Evolutionary conservation across 2,888 invertebrate genomes (phyloP).

Genomic region (Andrena flavipes): DNA sequence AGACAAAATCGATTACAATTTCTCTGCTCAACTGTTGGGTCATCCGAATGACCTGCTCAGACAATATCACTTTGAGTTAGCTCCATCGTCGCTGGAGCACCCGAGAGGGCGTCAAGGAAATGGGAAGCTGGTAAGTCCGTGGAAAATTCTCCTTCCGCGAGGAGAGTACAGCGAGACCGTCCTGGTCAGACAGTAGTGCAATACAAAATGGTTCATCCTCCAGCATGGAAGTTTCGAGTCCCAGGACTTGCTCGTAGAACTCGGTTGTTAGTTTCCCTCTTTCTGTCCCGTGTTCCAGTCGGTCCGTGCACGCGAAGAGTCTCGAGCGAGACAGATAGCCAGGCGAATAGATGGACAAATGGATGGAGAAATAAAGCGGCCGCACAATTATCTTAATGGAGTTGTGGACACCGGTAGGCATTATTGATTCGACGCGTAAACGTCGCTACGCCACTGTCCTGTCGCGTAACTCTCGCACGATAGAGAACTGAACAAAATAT

Average conservation of each 20-base stretch:
- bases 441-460: conserved; percentile 28
- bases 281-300: conserved; percentile 14
- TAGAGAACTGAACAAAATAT: not conserved
- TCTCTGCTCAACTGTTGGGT: too few relatives aligned
- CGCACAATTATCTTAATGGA: conserved; percentile 83
- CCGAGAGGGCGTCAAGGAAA: not conserved
- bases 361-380: conserved; percentile 64
- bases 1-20: too few relatives aligned
- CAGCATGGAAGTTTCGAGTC: conserved; percentile 4
- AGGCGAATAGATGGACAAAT: conserved; percentile 52
- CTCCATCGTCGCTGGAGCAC: not conserved
- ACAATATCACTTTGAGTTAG: conserved; percentile 12
- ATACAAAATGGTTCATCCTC: conserved; percentile 10
- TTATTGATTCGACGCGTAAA: conserved; percentile 76
- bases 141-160: conserved; percentile 1
- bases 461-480: conserved; percentile 22
- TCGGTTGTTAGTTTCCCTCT: conserved; percentile 15
- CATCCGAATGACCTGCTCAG: too few relatives aligned
- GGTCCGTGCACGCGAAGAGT: conserved; percentile 7
- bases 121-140: not conserved
- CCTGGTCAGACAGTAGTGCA: conserved; percentile 20
- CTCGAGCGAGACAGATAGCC: conserved; percentile 35
- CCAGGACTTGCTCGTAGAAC: conserved; percentile 15
- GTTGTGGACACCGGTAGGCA: conserved; percentile 77
- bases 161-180: conserved; percentile 11